Evolutionary conservation across 2,797 vertebrate genomes (phyloP).

Genomic region (Diglossa cyanea): DNA sequence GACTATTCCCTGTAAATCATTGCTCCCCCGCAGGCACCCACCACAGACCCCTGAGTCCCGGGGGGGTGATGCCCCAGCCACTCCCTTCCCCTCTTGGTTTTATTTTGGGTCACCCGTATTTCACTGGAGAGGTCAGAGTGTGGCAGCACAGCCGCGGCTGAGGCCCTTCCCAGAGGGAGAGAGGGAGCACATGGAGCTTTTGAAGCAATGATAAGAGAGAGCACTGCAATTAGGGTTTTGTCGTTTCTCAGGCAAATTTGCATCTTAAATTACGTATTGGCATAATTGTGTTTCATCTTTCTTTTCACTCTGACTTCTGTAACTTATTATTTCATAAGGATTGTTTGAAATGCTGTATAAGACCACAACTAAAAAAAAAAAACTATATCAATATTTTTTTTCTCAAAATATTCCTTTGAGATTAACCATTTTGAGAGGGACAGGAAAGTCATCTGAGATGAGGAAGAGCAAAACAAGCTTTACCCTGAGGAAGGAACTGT

Average conservation of each 20-base stretch:
- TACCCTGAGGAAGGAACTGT: not conserved
- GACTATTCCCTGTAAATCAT: not conserved
- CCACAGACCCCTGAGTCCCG: fast-evolving
- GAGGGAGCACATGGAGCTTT: not conserved
- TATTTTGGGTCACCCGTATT: conserved; percentile 30
- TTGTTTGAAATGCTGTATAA: conserved; percentile 7
- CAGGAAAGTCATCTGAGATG: not conserved
- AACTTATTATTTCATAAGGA: conserved; percentile 41
- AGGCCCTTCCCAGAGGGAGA: conserved; percentile 23
- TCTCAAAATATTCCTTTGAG: conserved; percentile 54
- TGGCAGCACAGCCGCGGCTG: conserved; percentile 9
- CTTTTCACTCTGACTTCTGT: conserved; percentile 52
- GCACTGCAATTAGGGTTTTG: conserved; percentile 34
- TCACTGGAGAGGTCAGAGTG: conserved; percentile 52
- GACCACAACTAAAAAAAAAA: not conserved
- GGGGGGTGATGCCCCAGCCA: fast-evolving
- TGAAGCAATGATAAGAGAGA: not conserved
- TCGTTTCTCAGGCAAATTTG: conserved; percentile 50
- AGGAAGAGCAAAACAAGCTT: not conserved
- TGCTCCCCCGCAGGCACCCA: not conserved
- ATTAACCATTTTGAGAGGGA: not conserved
- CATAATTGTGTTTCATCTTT: conserved; percentile 60
- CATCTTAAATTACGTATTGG: conserved; percentile 73
- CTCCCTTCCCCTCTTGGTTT: not conserved
- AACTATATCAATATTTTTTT: not conserved